Evolutionary conservation across 2,113 vertebrate genomes (phyloP), one percentile per base, ranked within the genome.

Genomic region (Peucedramus taeniatus): DNA sequence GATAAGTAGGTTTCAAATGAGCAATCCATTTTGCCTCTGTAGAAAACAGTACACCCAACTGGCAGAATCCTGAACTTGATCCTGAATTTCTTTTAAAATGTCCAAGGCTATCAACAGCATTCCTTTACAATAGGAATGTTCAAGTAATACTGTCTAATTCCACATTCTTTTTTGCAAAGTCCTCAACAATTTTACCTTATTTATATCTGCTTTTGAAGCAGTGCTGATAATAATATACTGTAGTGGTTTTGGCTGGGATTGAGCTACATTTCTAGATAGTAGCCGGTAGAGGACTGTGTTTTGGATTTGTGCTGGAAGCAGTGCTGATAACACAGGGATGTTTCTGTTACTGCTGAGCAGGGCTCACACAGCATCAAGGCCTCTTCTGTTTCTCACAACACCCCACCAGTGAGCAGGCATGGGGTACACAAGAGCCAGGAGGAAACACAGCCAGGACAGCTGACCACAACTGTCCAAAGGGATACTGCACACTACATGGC

Each of bases 351-450:
- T 45, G 70, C 28, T 37, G 16, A 84, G 79, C 42, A 57, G n/a
- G 1, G 9, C 56, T 81, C 33, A 42, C 37, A 44, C 11, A 77
- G 28, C n/a, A 13, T 28, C 59, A 83, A 89, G 42, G 63, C 15
- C 26, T 54, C 13, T 70, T 60, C 33, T 75, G 37, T 60, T 79
- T n/a, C 71, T 71, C 70, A 45, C 7, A 4, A 5, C 18, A 12
- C 3, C 3, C 11, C 24, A 61, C 2, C 39, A 45, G 28, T 0
- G 0, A 45, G 39, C 2, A 63, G 51, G 31, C 37, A 30, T 8
- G 31, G 9, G 16, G 15, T 28, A 28, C 12, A 59, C 42, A 42
- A 31, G 28, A 49, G 57, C 19, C 1, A 15, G 33, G 54, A 78
- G 13, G 15, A 15, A n/a, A 51, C 47, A 85, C 7, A 66, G 51